phyloP scores from a whole-genome alignment of 37 sponge, comb jelly and placozoan species.

The Geodia barretti region DNA sequence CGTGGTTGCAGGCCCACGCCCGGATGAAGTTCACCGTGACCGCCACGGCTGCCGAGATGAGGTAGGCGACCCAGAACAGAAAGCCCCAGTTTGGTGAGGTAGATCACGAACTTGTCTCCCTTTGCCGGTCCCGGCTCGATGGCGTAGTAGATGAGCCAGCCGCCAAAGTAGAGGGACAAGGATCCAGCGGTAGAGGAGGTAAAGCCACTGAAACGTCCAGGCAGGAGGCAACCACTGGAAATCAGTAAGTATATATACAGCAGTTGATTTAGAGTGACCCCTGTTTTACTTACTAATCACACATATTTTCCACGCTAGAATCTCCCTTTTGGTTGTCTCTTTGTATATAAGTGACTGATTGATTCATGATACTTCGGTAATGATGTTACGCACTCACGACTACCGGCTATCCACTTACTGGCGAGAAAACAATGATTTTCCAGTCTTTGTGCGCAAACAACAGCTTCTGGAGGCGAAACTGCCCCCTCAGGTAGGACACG shows the following conservation, averaged over 20 bases:
- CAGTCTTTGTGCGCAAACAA: slow-evolving; percentile 29
- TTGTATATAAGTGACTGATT: too few species aligned
- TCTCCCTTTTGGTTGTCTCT: too few species aligned
- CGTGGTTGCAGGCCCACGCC: neutral
- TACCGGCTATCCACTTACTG: slow-evolving; percentile 31
- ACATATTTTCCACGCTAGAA: too few species aligned
- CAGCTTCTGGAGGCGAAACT: slow-evolving; percentile 28
- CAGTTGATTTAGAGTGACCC: too few species aligned
- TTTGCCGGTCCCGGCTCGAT: neutral
- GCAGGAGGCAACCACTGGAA: slow-evolving; percentile 56
- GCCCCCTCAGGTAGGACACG: neutral
- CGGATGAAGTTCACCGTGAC: slow-evolving; percentile 3
- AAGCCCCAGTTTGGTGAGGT: slow-evolving; percentile 57
- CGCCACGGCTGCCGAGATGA: slow-evolving; percentile 28
- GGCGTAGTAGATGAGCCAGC: slow-evolving; percentile 30
- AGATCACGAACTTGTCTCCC: slow-evolving; percentile 34
- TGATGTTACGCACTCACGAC: too few species aligned
- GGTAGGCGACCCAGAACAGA: slow-evolving; percentile 21
- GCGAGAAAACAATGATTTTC: slow-evolving; percentile 29
- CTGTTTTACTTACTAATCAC: too few species aligned
- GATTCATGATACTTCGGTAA: neutral
- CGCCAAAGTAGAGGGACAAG: slow-evolving; percentile 34
- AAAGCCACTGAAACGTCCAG: slow-evolving; percentile 36
- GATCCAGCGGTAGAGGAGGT: slow-evolving; percentile 46
- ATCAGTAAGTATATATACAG: too few species aligned